Evolutionary conservation across 1,140 invertebrate genomes (phyloP).

Genomic region (Eriosoma lanigerum): DNA sequence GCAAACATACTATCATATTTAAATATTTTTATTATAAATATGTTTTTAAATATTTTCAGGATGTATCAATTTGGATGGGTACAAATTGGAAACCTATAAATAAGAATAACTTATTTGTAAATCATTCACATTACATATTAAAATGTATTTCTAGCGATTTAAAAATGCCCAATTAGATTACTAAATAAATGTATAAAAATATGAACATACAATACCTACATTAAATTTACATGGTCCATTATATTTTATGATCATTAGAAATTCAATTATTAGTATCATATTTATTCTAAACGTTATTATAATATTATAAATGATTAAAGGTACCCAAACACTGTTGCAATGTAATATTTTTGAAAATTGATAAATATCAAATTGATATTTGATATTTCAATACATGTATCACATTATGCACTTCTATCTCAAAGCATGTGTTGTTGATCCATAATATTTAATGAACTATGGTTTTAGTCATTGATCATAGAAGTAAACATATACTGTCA

Average conservation of each 20-base stretch:
- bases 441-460: not conserved
- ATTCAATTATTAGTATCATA: too few species aligned
- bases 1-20: too few species aligned
- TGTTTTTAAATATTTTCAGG: slow-evolving; percentile 34
- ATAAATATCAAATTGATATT: too few species aligned
- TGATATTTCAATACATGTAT: too few species aligned
- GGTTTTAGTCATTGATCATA: too few species aligned
- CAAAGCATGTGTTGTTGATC: not conserved
- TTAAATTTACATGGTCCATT: not conserved
- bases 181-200: not conserved
- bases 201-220: not conserved
- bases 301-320: too few species aligned
- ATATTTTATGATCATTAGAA: not conserved
- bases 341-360: too few species aligned
- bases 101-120: slow-evolving; percentile 23
- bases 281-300: too few species aligned
- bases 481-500: too few species aligned
- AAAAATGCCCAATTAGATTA: slow-evolving; percentile 9
- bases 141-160: slow-evolving; percentile 37
- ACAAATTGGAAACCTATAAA: slow-evolving; percentile 47
- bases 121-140: slow-evolving; percentile 19
- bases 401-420: not conserved
- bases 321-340: too few species aligned
- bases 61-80: slow-evolving; percentile 43
- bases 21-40: not conserved